Percentiles rank a stretch among this genome's conserved stretches.
These are phyloP conservation scores for Halcyon senegalensis DNA, from an alignment of 2,113 vertebrate genomes.

Conservation along the genomic window DNA sequence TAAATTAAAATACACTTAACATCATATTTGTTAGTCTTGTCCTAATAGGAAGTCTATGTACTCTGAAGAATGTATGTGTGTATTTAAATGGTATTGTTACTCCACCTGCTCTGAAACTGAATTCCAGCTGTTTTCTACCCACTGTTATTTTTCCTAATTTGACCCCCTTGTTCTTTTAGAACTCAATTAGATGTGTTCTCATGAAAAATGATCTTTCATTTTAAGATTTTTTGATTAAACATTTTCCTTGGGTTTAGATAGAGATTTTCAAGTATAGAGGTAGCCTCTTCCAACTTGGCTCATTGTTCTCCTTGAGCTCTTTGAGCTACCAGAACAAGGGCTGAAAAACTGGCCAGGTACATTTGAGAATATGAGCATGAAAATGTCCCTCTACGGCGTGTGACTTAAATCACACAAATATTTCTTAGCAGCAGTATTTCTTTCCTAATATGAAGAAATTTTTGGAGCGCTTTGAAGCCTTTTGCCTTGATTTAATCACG, in stretches of 20 bases:
- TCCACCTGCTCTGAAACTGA: conserved; percentile 24
- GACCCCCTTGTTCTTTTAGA: neutral
- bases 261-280: neutral
- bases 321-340: neutral
- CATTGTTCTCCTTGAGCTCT: neutral
- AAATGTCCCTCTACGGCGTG: neutral
- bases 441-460: neutral
- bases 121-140: conserved; percentile 6
- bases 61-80: neutral
- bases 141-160: neutral
- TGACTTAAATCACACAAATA: neutral
- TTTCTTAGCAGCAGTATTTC: neutral
- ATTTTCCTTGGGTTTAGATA: neutral
- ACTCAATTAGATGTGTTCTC: neutral
- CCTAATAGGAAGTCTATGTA: conserved; percentile 38
- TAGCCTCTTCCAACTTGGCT: neutral
- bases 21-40: conserved; percentile 50
- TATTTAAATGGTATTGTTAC: conserved; percentile 18
- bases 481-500: neutral
- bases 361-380: neutral
- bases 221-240: neutral
- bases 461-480: neutral
- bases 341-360: neutral
- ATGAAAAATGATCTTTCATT: neutral
- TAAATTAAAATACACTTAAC: conserved; percentile 67